Conservation (phyloP, 1,140 invertebrate species). For the Magallana gigas region DNA sequence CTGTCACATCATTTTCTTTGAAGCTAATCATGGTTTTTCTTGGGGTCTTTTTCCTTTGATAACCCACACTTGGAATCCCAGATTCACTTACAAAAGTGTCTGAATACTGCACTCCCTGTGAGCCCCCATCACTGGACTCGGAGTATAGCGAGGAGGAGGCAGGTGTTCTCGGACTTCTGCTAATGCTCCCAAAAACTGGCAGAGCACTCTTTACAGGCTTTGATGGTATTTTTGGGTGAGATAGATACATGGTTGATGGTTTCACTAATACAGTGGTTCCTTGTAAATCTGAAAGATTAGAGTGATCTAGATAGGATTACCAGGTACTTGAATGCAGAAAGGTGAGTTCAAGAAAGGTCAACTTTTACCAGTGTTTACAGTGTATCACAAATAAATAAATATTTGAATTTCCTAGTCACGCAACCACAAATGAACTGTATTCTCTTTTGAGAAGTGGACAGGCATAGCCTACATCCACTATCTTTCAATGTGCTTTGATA, state of each 20-base stretch:
- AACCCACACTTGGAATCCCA: not conserved
- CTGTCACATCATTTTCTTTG: constrained; percentile 4
- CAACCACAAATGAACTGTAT: too few species aligned
- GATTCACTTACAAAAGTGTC: constrained; percentile 49
- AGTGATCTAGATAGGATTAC: too few species aligned
- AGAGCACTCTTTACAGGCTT: constrained; percentile 26
- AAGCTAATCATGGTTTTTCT: not conserved
- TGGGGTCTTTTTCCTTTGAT: not conserved
- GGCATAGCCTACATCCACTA: too few species aligned
- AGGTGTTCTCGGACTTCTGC: constrained; percentile 44
- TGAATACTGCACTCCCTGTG: constrained; percentile 38
- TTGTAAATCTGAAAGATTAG: too few species aligned
- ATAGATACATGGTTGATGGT: constrained; percentile 21
- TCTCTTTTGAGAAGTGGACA: too few species aligned
- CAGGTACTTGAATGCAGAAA: too few species aligned
- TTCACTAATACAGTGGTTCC: too few species aligned
- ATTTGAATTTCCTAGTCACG: too few species aligned
- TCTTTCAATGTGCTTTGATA: too few species aligned
- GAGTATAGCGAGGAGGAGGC: constrained; percentile 29
- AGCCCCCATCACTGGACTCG: constrained; percentile 32
- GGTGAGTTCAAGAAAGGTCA: too few species aligned
- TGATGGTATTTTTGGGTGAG: not conserved
- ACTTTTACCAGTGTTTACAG: too few species aligned
- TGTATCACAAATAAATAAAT: too few species aligned
- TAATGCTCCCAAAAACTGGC: constrained; percentile 41